These are phyloP conservation scores for Chaetodon trifasciatus DNA, from an alignment of 2,797 vertebrate genomes.

Conservation along the genomic window DNA sequence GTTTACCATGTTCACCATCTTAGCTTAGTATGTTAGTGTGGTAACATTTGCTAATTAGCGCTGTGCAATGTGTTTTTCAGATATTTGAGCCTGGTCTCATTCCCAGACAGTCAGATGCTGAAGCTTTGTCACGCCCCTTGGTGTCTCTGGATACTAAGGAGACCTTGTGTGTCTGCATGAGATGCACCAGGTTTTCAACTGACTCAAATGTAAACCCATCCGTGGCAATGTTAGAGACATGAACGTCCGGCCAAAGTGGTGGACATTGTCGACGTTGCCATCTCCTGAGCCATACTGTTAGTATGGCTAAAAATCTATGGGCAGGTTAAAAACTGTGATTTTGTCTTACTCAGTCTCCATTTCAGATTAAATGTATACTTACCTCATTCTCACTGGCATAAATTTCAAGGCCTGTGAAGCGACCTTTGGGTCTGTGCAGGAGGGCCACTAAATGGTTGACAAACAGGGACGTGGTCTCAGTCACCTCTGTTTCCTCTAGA, in stretches of 20 bases:
- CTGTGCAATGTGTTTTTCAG: too few species aligned
- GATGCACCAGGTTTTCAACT: too few species aligned
- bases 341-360: not conserved
- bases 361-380: not conserved
- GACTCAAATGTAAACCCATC: too few species aligned
- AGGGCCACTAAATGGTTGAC: fast-evolving
- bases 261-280: not conserved
- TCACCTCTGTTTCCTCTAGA: conserved; percentile 14
- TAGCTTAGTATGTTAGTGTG: too few species aligned
- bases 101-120: too few species aligned
- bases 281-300: not conserved
- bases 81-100: too few species aligned
- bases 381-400: conserved; percentile 47
- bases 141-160: too few species aligned
- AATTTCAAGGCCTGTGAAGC: conserved; percentile 34
- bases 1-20: too few species aligned
- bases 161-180: too few species aligned
- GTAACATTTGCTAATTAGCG: too few species aligned
- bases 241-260: not conserved
- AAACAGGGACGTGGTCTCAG: fast-evolving
- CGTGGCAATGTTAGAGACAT: not conserved
- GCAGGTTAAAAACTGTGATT: not conserved
- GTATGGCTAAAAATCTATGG: not conserved
- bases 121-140: too few species aligned
- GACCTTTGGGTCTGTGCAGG: not conserved